phyloP scores from a whole-genome alignment of 2,113 vertebrate genomes.

The Corynorhinus townsendii region DNA sequence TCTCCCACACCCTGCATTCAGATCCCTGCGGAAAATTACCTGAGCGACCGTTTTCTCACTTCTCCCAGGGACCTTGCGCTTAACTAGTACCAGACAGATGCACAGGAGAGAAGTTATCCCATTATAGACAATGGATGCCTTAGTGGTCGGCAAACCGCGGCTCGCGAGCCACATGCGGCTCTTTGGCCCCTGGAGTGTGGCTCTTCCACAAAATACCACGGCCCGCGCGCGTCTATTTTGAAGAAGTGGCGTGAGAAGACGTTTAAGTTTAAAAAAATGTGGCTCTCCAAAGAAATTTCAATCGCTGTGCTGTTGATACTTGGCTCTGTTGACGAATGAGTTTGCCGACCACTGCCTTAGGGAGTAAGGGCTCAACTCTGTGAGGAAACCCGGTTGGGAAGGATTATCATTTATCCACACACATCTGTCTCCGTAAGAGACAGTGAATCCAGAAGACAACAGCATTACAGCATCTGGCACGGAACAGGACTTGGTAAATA shows the following conservation, averaged over 20 bases:
- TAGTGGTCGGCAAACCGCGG: too few species aligned
- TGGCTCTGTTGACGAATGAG: too few species aligned
- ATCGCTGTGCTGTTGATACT: too few species aligned
- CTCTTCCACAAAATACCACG: too few species aligned
- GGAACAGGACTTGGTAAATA: not conserved
- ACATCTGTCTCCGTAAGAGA: not conserved
- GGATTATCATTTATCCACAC: not conserved
- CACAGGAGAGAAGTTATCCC: constrained; percentile 7
- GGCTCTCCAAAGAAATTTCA: too few species aligned
- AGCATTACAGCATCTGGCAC: not conserved
- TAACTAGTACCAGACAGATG: not conserved
- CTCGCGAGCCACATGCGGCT: too few species aligned
- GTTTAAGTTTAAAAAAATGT: too few species aligned
- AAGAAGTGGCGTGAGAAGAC: too few species aligned
- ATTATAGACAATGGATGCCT: not conserved
- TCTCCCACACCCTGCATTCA: not conserved
- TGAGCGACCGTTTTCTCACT: not conserved
- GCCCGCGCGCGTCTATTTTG: too few species aligned
- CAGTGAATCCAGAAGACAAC: not conserved
- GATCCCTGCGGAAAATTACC: not conserved
- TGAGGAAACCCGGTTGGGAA: not conserved
- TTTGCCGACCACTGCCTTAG: not conserved
- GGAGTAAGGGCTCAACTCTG: not conserved
- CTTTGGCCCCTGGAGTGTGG: too few species aligned
- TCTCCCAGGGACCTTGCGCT: not conserved